Conservation (phyloP, 2,888 invertebrate genomes). For the Polydrusus tereticollis region DNA sequence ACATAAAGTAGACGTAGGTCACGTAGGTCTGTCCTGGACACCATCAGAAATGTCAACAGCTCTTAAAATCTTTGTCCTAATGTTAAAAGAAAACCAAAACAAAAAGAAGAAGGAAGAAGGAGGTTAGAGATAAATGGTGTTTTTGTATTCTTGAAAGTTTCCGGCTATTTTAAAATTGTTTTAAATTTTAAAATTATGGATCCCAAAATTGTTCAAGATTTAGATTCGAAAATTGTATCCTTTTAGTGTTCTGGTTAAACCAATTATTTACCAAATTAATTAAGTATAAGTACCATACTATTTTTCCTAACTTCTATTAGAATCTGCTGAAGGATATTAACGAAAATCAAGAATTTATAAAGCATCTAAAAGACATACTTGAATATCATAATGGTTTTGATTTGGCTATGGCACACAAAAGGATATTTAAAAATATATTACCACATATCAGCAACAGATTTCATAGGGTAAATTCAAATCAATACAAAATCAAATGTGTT, state of each 20-base stretch:
- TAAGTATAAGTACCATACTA: background rate
- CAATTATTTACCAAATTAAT: background rate
- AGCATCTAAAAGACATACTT: background rate
- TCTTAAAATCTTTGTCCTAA: too few species aligned
- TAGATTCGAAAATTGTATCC: slow-evolving; percentile 1
- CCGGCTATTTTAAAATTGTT: background rate
- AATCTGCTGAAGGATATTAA: background rate
- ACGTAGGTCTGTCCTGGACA: too few species aligned
- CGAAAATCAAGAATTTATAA: background rate
- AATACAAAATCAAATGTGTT: too few species aligned
- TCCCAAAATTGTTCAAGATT: too few species aligned
- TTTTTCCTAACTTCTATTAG: background rate
- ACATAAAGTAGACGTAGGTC: too few species aligned
- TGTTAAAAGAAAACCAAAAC: too few species aligned
- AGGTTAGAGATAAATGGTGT: too few species aligned
- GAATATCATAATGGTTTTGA: background rate
- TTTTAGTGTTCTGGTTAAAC: background rate
- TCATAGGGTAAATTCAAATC: background rate
- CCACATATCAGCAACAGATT: slow-evolving; percentile 1
- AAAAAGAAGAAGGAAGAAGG: too few species aligned
- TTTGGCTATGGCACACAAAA: background rate
- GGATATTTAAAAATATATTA: slow-evolving; percentile 5
- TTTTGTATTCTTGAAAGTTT: background rate
- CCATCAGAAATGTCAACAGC: too few species aligned
- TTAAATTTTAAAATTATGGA: too few species aligned